phyloP scores from a whole-genome alignment of 2,113 vertebrate genomes.

The Xenopus borealis region DNA sequence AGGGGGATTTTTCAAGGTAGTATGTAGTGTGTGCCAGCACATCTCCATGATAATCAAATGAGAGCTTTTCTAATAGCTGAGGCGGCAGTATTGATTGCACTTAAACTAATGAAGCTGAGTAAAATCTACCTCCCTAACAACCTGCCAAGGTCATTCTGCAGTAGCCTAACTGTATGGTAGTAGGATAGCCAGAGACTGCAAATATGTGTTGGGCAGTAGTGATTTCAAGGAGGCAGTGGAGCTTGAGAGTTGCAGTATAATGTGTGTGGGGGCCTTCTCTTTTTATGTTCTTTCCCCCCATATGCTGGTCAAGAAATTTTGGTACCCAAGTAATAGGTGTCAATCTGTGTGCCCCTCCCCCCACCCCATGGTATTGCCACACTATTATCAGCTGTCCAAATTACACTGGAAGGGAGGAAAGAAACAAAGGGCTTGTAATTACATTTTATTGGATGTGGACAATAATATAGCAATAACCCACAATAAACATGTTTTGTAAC shows the following conservation, averaged over 20 bases:
- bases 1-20: not conserved
- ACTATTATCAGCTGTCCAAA: too few species aligned
- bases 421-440: too few species aligned
- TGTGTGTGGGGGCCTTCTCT: too few species aligned
- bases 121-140: not conserved
- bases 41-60: slow-evolving; percentile 32
- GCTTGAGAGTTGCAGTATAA: not conserved
- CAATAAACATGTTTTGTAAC: too few species aligned
- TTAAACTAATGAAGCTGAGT: slow-evolving; percentile 42
- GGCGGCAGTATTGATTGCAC: slow-evolving; percentile 41
- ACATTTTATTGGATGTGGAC: too few species aligned
- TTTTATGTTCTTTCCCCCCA: too few species aligned
- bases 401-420: too few species aligned
- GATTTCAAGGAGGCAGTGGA: not conserved
- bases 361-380: too few species aligned
- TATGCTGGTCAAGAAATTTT: too few species aligned
- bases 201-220: not conserved
- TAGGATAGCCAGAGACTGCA: slow-evolving; percentile 12
- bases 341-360: too few species aligned
- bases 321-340: too few species aligned
- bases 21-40: slow-evolving; percentile 5
- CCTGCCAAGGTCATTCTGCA: slow-evolving; percentile 42
- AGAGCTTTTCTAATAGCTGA: slow-evolving; percentile 19
- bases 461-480: too few species aligned
- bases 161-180: slow-evolving; percentile 22